phyloP scores from a whole-genome alignment of 2,888 invertebrate species.

The Mactromeris polynyma region DNA sequence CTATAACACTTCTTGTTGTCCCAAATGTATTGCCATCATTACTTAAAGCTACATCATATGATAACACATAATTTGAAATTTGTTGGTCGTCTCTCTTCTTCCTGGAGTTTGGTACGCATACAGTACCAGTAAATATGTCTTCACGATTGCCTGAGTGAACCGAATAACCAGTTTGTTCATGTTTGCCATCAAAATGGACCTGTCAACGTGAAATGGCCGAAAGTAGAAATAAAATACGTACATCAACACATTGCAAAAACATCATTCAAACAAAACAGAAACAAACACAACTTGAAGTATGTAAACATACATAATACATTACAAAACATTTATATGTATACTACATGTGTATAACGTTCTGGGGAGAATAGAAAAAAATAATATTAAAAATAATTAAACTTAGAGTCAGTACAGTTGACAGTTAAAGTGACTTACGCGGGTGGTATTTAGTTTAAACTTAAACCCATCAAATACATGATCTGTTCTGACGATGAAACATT shows the following conservation, averaged over 20 bases:
- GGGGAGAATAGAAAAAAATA: too few species aligned
- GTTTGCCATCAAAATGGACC: not conserved
- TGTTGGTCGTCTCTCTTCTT: not conserved
- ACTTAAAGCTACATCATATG: constrained; percentile 8
- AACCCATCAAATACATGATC: constrained; percentile 29
- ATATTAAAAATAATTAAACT: too few species aligned
- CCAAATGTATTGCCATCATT: constrained; percentile 20
- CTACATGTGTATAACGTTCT: too few species aligned
- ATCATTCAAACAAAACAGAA: too few species aligned
- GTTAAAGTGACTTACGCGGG: too few species aligned
- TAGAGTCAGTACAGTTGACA: too few species aligned
- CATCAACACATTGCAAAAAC: too few species aligned
- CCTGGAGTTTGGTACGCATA: constrained; percentile 12
- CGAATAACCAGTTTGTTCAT: not conserved
- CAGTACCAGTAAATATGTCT: constrained; percentile 40
- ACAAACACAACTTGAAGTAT: too few species aligned
- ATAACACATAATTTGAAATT: not conserved
- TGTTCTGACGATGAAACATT: not conserved
- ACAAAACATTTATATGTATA: too few species aligned
- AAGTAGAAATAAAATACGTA: too few species aligned
- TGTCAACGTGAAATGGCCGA: too few species aligned
- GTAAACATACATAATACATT: too few species aligned
- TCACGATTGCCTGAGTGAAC: constrained; percentile 15
- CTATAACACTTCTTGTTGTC: not conserved
- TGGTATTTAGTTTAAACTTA: not conserved